Evolutionary conservation across 2,888 invertebrate species (phyloP).

Genomic region (Idaea dimidiata): DNA sequence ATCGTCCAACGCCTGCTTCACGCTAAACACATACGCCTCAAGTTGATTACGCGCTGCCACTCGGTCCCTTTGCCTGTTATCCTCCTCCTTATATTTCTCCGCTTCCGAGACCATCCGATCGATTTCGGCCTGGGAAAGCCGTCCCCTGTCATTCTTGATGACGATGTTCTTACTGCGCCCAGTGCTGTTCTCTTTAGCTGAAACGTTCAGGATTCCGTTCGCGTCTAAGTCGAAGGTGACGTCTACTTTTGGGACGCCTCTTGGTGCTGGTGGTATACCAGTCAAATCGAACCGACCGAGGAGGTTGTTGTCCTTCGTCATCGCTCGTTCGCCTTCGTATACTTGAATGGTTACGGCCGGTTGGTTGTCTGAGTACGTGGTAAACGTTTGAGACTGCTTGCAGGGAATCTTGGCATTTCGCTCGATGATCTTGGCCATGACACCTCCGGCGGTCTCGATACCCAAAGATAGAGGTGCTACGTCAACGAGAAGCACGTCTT

Average conservation of each 20-base stretch:
- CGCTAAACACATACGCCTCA: conserved; percentile 85
- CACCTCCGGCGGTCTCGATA: conserved; percentile 86
- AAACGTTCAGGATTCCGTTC: conserved; percentile 91
- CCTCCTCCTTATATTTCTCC: conserved; percentile 86
- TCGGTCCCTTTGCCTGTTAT: conserved; percentile 84
- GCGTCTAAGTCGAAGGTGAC: conserved; percentile 89
- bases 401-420: conserved; percentile 83
- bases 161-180: conserved; percentile 87
- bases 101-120: conserved; percentile 89
- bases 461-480: conserved; percentile 81
- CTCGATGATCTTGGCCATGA: conserved; percentile 85
- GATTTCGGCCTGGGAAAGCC: conserved; percentile 90
- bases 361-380: conserved; percentile 91
- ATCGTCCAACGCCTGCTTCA: conserved; percentile 86
- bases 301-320: conserved; percentile 89
- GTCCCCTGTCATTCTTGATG: conserved; percentile 91
- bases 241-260: conserved; percentile 85
- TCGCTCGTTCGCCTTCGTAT: conserved; percentile 88
- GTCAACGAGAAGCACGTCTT: conserved; percentile 35
- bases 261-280: conserved; percentile 85
- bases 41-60: conserved; percentile 86
- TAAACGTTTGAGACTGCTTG: conserved; percentile 84
- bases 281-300: conserved; percentile 84
- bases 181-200: conserved; percentile 86
- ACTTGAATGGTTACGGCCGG: conserved; percentile 87